These are phyloP conservation scores for Centruroides vittatus DNA, from an alignment of 1,140 invertebrate species.

Conservation along the genomic window DNA sequence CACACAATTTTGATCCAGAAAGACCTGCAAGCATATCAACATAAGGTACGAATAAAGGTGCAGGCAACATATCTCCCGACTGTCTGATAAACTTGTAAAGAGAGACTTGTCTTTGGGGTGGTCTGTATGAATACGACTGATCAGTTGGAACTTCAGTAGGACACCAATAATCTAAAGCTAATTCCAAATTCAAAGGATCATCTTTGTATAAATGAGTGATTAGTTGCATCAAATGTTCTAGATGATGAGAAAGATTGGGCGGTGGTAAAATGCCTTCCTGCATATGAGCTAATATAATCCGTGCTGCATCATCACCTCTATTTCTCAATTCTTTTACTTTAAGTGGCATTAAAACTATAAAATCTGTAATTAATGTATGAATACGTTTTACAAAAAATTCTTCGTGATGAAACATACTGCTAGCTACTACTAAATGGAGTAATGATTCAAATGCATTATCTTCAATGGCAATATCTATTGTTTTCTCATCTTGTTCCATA, in stretches of 20 bases:
- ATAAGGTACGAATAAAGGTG: constrained; percentile 71
- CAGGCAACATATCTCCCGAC: constrained; percentile 70
- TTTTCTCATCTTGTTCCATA: constrained; percentile 54
- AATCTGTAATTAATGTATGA: constrained; percentile 77
- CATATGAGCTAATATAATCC: constrained; percentile 58
- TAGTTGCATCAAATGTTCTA: constrained; percentile 63
- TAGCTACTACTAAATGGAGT: constrained; percentile 52
- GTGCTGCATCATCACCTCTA: constrained; percentile 73
- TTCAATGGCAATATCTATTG: constrained; percentile 60
- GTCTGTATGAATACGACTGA: constrained; percentile 17
- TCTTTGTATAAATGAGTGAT: constrained; percentile 61
- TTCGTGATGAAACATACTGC: constrained; percentile 50
- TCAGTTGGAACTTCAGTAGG: constrained; percentile 35
- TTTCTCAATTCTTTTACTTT: constrained; percentile 68
- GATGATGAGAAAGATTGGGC: constrained; percentile 54
- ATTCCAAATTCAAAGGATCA: constrained; percentile 52
- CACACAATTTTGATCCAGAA: constrained; percentile 51
- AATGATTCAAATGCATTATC: constrained; percentile 65
- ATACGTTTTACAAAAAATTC: constrained; percentile 67
- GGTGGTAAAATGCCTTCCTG: constrained; percentile 66
- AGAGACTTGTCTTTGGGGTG: constrained; percentile 36
- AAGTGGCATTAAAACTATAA: constrained; percentile 81
- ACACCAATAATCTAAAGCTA: constrained; percentile 71
- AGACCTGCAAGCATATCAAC: constrained; percentile 71
- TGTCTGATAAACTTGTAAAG: constrained; percentile 81